Conservation (phyloP, 2,113 vertebrate genomes). For the Scomber japonicus region DNA sequence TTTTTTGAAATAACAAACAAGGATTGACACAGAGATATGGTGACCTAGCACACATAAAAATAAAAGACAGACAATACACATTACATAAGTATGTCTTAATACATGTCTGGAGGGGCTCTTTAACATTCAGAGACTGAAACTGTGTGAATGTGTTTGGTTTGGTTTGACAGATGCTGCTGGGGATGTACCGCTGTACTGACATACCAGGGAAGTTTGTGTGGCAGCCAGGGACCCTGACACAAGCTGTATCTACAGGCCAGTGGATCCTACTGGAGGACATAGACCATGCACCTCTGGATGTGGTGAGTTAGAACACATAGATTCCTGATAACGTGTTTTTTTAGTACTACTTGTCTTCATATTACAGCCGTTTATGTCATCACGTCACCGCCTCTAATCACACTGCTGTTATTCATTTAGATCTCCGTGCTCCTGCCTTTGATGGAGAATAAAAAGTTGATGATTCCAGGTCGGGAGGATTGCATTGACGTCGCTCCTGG, state of each 20-base stretch:
- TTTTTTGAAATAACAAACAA: too few species aligned
- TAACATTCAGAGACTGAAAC: not conserved
- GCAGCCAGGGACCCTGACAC: slow-evolving; percentile 94
- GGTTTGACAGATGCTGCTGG: slow-evolving; percentile 89
- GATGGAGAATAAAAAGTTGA: slow-evolving; percentile 93
- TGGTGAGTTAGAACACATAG: slow-evolving; percentile 84
- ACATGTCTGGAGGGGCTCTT: not conserved
- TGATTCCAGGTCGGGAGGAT: slow-evolving; percentile 94
- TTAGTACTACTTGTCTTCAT: not conserved
- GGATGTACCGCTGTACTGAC: slow-evolving; percentile 98
- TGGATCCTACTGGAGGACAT: slow-evolving; percentile 98
- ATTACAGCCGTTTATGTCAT: not conserved
- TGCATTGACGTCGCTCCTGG: slow-evolving; percentile 92
- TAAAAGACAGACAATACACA: too few species aligned
- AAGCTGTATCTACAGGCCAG: slow-evolving; percentile 92
- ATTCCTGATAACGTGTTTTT: not conserved
- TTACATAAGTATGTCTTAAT: not conserved
- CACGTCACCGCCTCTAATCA: not conserved
- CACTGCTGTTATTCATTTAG: slow-evolving; percentile 73
- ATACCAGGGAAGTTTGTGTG: slow-evolving; percentile 97
- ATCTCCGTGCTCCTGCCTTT: slow-evolving; percentile 95
- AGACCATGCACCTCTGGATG: slow-evolving; percentile 96
- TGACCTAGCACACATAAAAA: too few species aligned
- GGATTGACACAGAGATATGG: too few species aligned
- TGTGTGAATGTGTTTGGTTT: not conserved